Conservation (phyloP, 2,797 vertebrate genomes). For the Siniperca undulata region DNA sequence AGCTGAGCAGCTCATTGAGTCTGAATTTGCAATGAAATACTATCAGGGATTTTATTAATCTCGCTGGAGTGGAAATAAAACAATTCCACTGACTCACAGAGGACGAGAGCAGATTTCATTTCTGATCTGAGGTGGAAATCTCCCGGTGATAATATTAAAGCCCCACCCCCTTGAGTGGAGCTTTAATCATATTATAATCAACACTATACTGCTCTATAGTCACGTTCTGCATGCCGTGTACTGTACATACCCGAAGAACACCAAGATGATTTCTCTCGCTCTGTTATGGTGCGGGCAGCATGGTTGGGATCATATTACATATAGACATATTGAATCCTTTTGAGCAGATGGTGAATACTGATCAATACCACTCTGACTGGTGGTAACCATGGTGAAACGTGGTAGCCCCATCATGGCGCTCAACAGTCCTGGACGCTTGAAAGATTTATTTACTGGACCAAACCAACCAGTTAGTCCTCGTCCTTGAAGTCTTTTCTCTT, state of each 20-base stretch:
- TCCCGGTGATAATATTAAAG: not conserved
- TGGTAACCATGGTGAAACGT: too few species aligned
- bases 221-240: not conserved
- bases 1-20: not conserved
- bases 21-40: not conserved
- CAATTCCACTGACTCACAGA: not conserved
- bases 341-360: not conserved
- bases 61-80: not conserved
- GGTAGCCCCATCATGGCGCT: too few species aligned
- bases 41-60: not conserved
- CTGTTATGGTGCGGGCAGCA: not conserved
- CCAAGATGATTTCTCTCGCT: too few species aligned
- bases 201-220: not conserved
- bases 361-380: not conserved
- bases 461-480: not conserved
- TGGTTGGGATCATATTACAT: not conserved
- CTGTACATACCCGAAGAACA: too few species aligned
- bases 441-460: not conserved
- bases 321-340: not conserved
- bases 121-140: not conserved
- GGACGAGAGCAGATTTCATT: not conserved
- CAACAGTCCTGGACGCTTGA: not conserved
- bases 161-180: not conserved
- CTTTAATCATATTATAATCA: not conserved
- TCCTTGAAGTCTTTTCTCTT: too few species aligned